These are phyloP conservation scores for Etheostoma spectabile DNA, from an alignment of 2,113 vertebrate genomes.

Conservation along the genomic window DNA sequence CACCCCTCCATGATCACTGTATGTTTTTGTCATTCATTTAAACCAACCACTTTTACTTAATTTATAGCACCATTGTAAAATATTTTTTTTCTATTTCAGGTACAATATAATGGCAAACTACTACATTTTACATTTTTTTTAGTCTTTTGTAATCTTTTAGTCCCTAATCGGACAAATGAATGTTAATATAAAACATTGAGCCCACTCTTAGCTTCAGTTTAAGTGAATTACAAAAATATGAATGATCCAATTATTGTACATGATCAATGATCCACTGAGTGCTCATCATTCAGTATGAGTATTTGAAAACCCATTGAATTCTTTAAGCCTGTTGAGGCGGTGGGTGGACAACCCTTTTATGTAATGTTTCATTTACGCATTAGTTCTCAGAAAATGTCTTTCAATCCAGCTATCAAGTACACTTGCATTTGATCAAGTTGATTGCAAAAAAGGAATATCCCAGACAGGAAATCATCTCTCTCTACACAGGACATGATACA, in stretches of 20 bases:
- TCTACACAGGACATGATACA: background rate
- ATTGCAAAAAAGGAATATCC: background rate
- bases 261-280: conserved; percentile 17
- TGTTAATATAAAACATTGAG: conserved; percentile 10
- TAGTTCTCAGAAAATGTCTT: background rate
- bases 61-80: background rate
- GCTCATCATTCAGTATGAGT: background rate
- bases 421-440: background rate
- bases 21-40: background rate
- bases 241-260: background rate
- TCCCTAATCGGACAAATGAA: background rate
- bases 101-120: background rate
- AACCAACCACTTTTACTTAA: background rate
- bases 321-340: background rate
- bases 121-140: background rate
- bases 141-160: conserved; percentile 2
- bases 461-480: background rate
- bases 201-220: no score
- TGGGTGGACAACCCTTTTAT: background rate
- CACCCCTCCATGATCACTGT: background rate
- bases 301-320: no score
- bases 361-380: background rate
- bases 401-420: no score
- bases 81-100: background rate
- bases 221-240: background rate